Base-by-base conservation (phyloP, 2,888 invertebrate species). In the Ophion ventricosus region DNA sequence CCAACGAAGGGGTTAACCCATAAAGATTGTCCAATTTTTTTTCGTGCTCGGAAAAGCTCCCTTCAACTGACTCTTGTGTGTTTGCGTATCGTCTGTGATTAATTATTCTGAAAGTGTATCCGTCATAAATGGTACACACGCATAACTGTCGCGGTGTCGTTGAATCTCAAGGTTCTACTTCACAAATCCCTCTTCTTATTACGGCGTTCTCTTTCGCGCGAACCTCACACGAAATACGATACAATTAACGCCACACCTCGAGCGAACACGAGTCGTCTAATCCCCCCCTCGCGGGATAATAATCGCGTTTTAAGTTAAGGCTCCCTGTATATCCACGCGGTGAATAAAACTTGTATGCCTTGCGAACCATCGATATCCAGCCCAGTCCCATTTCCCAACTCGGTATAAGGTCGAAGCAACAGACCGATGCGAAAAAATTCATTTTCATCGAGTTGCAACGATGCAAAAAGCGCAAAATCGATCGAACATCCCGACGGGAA, bases 21-120 rank as follows among this genome's bases (percentile, higher is more conserved):
- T 8, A 4, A 35, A 35, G 35, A 35, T 35, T 35, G 4, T 5
- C 35, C 35, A 35, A 5, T 35, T 35, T 35, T 35, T 35, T 7
- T 35, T 1, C 35, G 35, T 35, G 35, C 35, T 35, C 35, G 35
- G n/a, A n/a, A n/a, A 8, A 8, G 35, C 35, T 35, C 35, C 35
- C 35, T 35, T 8, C 5, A 7, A 5, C 63, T 85, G 85, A 85
- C 77, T 87, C 83, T 88, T 82, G 85, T 88, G 87, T 89, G 88
- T 87, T 91, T 90, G 89, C 89, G 90, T 90, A 89, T 90, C 91
- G 90, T 91, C 93, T 93, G 93, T 93, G 93, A 93, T 93, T 92
- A 91, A 91, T 88, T 88, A 89, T 91, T 82, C 57, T 61, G 61
- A 73, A 85, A 75, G 72, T 61, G 57, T 79, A 43, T 80, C 11